Evolutionary conservation across 2,797 vertebrate species (phyloP).

Genomic region (Premnoplex brunnescens): DNA sequence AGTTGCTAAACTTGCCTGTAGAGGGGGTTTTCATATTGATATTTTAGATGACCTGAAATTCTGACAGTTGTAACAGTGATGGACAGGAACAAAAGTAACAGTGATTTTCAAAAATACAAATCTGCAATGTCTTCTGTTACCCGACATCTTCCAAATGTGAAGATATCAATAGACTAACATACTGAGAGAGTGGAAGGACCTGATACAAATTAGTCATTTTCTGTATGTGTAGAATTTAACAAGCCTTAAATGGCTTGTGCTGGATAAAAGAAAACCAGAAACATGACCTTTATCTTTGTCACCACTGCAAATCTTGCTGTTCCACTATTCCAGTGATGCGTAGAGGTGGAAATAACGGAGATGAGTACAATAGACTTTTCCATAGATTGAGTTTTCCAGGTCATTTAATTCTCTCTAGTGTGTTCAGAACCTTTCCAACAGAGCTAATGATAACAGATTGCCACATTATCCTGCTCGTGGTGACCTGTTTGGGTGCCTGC

Average conservation of each 20-base stretch:
- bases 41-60: background rate
- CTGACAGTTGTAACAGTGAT: background rate
- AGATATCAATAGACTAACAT: background rate
- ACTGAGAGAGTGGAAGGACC: background rate
- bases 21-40: accelerated
- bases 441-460: constrained; percentile 77
- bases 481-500: constrained; percentile 66
- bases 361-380: constrained; percentile 73
- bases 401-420: constrained; percentile 75
- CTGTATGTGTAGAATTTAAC: background rate
- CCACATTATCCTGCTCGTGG: constrained; percentile 62
- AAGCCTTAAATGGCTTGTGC: background rate
- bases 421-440: constrained; percentile 72
- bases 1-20: background rate
- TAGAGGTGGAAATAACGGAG: constrained; percentile 69
- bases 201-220: background rate
- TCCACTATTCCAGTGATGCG: constrained; percentile 43
- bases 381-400: constrained; percentile 74
- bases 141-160: constrained; percentile 2
- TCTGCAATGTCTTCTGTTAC: background rate
- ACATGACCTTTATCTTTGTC: constrained; percentile 68
- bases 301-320: constrained; percentile 65
- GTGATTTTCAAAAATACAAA: background rate
- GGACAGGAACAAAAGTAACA: background rate
- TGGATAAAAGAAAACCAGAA: constrained; percentile 47